Evolutionary conservation across 2,113 vertebrate species (phyloP), one percentile per base, ranked within the genome.

Genomic region (Phrynosoma blainvillii): DNA sequence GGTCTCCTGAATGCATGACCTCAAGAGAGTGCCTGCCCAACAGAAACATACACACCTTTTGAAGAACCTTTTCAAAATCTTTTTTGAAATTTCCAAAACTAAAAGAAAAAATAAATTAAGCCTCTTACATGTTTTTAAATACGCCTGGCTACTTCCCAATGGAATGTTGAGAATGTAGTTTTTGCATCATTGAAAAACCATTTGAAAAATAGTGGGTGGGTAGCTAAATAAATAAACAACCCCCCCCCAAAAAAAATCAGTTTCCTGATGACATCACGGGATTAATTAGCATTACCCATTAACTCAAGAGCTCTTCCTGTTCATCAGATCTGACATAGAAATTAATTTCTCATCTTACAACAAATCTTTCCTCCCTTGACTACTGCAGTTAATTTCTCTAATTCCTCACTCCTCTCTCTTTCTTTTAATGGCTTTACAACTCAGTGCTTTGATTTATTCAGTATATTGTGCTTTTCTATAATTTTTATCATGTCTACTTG

Each of bases 271-370:
- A 68, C 81, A 88, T 78, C 47, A 70, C 56, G 81, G 87, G 77
- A 77, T 68, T 88, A 88, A 88, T 88, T 88, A 78, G 81, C 83
- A 88, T 78, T 70, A 88, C n/a, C 42, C 70, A 70, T 88, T 88
- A 88, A 78, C 59, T 83, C 70, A 88, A 84, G 74, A 71, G 74
- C 68, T 78, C 40, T 84, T 68, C 30, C 54, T 88, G n/a, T 25
- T 78, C 47, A 70, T 84, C 42, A 7, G 47, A 77, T 71, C 62
- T 68, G 73, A 54, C 9, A 65, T 78, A 18, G 59, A 76, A 56
- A 21, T 83, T 78, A 56, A 59, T 87, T 68, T 87, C 77, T 80
- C 52, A 78, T 84, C 52, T 84, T 47, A 79, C 25, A n/a, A 84
- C 81, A 84, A 66, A 88, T 88, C 47, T 59, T 88, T 84, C 77